These are phyloP conservation scores for Pollachius pollachius DNA, from an alignment of 2,113 vertebrate species.

Conservation along the genomic window DNA sequence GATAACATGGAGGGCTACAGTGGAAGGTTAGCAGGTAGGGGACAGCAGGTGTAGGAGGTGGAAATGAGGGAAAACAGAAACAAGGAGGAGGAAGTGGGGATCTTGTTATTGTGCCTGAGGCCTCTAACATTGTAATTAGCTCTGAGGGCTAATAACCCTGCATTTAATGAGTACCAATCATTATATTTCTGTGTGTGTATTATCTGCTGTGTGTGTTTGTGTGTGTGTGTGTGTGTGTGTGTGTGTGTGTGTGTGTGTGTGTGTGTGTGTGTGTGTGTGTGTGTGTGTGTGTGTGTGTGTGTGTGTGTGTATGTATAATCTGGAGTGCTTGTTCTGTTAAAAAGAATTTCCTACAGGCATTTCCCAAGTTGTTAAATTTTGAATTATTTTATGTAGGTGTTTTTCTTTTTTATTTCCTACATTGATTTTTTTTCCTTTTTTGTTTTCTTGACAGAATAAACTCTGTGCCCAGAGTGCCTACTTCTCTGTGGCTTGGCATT, in stretches of 20 bases:
- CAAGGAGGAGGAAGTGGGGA: background rate
- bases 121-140: slow-evolving; percentile 27
- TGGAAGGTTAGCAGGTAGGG: background rate
- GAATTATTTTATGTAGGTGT: slow-evolving; percentile 13
- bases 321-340: background rate
- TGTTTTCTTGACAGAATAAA: slow-evolving; percentile 21
- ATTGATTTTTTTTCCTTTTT: slow-evolving; percentile 7
- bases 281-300: background rate
- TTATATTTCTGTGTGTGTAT: slow-evolving; percentile 1
- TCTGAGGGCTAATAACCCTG: slow-evolving; percentile 20
- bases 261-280: slow-evolving; percentile 5
- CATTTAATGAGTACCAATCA: slow-evolving; percentile 18
- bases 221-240: background rate
- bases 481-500: slow-evolving; percentile 30
- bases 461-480: slow-evolving; percentile 7
- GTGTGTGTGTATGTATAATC: background rate
- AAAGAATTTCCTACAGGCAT: background rate
- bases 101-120: slow-evolving; percentile 25
- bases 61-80: background rate
- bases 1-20: background rate
- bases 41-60: background rate
- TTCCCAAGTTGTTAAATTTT: background rate
- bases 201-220: background rate
- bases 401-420: slow-evolving; percentile 15
- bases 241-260: background rate